Percentiles rank a stretch among this genome's conserved stretches.
phyloP scores from a whole-genome alignment of 2,113 vertebrate species.

The Spermophilus dauricus region DNA sequence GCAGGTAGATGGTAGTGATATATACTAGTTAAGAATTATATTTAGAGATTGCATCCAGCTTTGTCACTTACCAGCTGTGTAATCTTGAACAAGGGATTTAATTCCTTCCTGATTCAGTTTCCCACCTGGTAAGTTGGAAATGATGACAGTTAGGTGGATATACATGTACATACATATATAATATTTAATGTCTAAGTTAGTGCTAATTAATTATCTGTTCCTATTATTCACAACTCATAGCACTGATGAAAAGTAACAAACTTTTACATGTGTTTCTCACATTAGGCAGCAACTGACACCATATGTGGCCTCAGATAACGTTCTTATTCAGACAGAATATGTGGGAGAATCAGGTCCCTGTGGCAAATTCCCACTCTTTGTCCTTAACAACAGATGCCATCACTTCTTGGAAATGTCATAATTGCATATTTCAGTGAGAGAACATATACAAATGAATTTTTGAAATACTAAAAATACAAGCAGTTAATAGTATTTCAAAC shows the following conservation, averaged over 20 bases:
- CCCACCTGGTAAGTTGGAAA: background rate
- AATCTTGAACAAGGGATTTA: background rate
- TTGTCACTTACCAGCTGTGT: background rate
- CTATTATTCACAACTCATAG: constrained; percentile 11
- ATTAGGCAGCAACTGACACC: background rate
- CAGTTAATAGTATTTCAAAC: constrained; percentile 20
- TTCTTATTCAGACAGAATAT: constrained; percentile 45
- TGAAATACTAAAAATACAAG: constrained; percentile 48
- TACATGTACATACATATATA: background rate
- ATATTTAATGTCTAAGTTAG: background rate
- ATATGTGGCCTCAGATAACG: constrained; percentile 25
- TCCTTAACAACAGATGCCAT: constrained; percentile 62
- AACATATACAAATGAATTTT: background rate
- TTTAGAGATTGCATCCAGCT: background rate
- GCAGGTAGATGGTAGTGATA: background rate
- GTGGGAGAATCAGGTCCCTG: constrained; percentile 29
- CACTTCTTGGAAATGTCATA: constrained; percentile 67
- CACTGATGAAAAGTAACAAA: background rate
- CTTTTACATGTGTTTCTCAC: background rate
- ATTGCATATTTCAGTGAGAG: constrained; percentile 45
- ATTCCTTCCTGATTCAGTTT: background rate
- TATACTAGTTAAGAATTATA: background rate
- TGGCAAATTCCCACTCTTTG: constrained; percentile 48
- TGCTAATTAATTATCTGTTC: background rate
- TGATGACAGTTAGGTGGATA: background rate